Conservation (phyloP, 2,797 vertebrate genomes). For the Eidolon dupreanum region DNA sequence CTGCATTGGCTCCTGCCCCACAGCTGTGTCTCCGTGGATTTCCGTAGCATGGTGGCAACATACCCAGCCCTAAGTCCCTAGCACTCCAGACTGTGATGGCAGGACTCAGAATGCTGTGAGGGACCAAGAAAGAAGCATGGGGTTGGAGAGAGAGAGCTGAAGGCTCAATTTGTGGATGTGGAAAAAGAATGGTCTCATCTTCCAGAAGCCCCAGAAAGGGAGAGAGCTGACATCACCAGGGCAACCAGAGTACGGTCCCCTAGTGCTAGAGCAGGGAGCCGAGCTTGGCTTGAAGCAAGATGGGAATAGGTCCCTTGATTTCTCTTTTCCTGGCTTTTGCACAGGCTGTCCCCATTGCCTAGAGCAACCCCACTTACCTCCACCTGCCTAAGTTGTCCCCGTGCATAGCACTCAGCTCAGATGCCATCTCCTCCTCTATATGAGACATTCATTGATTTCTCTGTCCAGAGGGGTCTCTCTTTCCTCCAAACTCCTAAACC, state of each 20-base stretch:
- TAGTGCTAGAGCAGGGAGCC: background rate
- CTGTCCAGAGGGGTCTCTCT: background rate
- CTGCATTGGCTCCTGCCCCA: background rate
- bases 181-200: background rate
- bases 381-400: fast-evolving
- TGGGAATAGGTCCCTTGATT: background rate
- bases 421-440: background rate
- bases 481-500: background rate
- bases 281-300: background rate
- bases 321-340: conserved; percentile 4
- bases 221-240: background rate
- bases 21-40: background rate
- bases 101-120: background rate
- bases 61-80: fast-evolving
- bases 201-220: background rate
- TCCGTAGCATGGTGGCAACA: background rate
- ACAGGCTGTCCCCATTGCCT: background rate
- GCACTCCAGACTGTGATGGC: background rate
- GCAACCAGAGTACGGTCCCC: background rate
- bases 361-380: background rate
- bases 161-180: background rate
- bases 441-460: background rate
- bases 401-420: background rate
- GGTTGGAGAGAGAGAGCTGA: background rate
- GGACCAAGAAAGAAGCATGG: background rate